Percentiles rank a stretch among this genome's conserved stretches.
phyloP scores from a whole-genome alignment of 2,888 invertebrate genomes.

The Hydropsyche betteni region DNA sequence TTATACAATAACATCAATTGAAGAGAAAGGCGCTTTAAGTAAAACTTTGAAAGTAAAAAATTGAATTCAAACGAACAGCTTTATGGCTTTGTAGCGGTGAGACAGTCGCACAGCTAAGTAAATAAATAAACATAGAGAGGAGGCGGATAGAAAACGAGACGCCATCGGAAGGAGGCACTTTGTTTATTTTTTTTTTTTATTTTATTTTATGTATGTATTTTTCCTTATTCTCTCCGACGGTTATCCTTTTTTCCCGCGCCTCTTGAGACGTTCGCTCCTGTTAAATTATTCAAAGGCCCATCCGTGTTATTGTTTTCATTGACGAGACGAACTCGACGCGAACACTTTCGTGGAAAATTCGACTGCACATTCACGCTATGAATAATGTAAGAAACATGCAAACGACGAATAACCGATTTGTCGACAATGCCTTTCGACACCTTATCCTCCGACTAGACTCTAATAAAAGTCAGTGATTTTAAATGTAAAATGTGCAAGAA shows the following conservation, averaged over 20 bases:
- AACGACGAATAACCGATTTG: no score
- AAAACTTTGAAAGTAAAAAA: no score
- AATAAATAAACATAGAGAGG: conserved; percentile 25
- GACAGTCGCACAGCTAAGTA: conserved; percentile 21
- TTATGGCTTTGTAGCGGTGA: conserved; percentile 5
- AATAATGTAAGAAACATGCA: conserved; percentile 32
- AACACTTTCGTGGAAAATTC: conserved; percentile 37
- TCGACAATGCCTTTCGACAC: neutral
- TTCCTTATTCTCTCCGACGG: neutral
- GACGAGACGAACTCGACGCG: conserved; percentile 16
- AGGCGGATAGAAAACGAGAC: neutral
- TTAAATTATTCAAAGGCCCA: conserved; percentile 45
- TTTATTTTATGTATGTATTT: conserved; percentile 8
- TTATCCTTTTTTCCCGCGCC: neutral
- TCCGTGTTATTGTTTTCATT: conserved; percentile 44
- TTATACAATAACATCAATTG: no score
- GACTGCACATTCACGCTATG: conserved; percentile 40
- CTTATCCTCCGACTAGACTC: neutral
- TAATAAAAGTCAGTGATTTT: no score
- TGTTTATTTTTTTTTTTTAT: conserved; percentile 20
- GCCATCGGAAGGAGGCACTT: conserved; percentile 4
- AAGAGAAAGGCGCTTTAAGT: no score
- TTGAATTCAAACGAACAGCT: conserved; percentile 11
- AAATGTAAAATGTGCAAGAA: no score
- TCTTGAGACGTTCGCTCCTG: neutral